Evolutionary conservation across 2,888 invertebrate species (phyloP), one percentile per base, ranked within the genome.

Genomic region (Drosophila austrosaltans): DNA sequence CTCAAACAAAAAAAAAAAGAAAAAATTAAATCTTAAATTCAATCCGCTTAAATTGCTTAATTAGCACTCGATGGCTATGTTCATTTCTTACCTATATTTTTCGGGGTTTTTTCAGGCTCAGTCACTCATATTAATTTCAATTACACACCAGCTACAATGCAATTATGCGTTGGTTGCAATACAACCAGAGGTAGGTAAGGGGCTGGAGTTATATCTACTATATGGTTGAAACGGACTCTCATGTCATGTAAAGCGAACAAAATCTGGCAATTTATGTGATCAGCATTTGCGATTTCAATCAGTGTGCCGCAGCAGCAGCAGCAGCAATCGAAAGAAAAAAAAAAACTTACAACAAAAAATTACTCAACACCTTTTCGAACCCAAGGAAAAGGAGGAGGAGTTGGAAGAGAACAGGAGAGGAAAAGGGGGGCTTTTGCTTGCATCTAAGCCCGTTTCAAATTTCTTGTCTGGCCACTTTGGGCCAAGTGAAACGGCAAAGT

Each of bases 21-120:
- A 72, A 80, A 77, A 79, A 67, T 75, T 73, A 81, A 89, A 90
- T 82, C 90, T 87, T 78, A 76, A 81, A 72, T 76, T 77, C 85
- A 89, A 89, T 84, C 90, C 89, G 90, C 89, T 89, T 89, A 89
- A 90, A 89, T 90, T 89, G 89, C 90, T 89, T 87, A 89, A 90
- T 89, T 90, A 88, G 83, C 72, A 76, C 62, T 76, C 82, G 69
- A 77, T 57, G 57, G 16, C 32, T 36, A 2, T 57, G 32, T 57
- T 57, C 12, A 12, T 48, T 48, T 25, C 48, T 48, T 8, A 22
- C 22, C 48, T 48, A 10, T n/a, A 10, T 48, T 48, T 48, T 48
- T 22, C 22, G 16, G 8, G 22, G 3, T 2, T 40, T n/a, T 36
- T 75, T 69, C 66, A 40, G 16, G 68, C 72, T 66, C 88, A 88